Evolutionary conservation across 1,140 invertebrate species (phyloP), one percentile per base, ranked within the genome.

Genomic region (Nasonia vitripennis): DNA sequence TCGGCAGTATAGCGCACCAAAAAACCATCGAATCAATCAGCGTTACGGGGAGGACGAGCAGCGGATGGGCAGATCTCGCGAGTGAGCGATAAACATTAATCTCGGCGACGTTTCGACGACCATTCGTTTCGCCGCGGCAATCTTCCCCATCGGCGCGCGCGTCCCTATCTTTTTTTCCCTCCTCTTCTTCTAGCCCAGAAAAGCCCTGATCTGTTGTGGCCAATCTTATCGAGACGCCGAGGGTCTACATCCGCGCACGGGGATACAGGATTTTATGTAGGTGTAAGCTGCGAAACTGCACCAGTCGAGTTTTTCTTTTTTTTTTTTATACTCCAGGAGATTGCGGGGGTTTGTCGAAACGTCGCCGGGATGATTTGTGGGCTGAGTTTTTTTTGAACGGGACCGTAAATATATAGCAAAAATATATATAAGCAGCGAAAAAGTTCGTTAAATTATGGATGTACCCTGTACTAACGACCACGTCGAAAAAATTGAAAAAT

Each of bases 101-200:
- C 51, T 83, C 12, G 34, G n/a, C 70, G 31, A 62, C 20, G 55
- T 31, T 77, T 83, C 73, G 73, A 84, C 73, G 73, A 84, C 87
- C 85, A 82, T 85, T 87, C 86, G 75, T 84, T 86, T 80, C 85
- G 86, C 51, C 74, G 20, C 78, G 41, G 17, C 67, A 81, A 71
- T 70, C 77, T 73, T 31, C 78, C 78, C 81, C 73, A 37, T 68
- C 85, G 68, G 62, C 9, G 41, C 41, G 37, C 37, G 37, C 31
- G 48, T 74, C 31, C 27, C n/a, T 55, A 74, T 74, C 41, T 45
- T 45, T 45, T 45, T 82, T 82, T 73, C 31, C 2, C 34, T 37
- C 34, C 34, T 37, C 34, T 37, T 37, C 73, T 71, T 62, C 55
- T 5, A n/a, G 1, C 68, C 68, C 14, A n/a, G n/a, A 48, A 3